Base-by-base conservation (phyloP, 2,113 vertebrate species). In the Nesoenas mayeri region DNA sequence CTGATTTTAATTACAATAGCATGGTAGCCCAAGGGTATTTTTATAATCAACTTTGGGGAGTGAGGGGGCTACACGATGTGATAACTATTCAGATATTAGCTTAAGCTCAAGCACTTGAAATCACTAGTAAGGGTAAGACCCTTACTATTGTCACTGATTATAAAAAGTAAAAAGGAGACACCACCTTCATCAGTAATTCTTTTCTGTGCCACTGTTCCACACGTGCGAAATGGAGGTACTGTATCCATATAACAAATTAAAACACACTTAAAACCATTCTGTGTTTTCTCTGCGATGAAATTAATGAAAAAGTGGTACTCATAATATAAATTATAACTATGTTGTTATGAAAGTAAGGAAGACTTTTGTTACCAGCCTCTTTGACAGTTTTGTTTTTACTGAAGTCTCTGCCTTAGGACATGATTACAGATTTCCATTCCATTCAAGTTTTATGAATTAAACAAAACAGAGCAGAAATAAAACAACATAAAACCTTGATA, bases 391-490 rank as follows among this genome's bases (percentile, higher is more conserved):
- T 91, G 36, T 92, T 87, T 89, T 44, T 75, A 53, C 74, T 82
- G 66, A 83, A 77, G 58, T 66, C 19, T 65, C 11, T 82, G 89
- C 93, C 93, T 91, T 75, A 94, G 89, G 84, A 82, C 28, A 89
- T 8, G 12, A 77, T 61, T 87, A 36, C 32, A 50, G 28, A 79
- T 94, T 93, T 82, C n/a, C 71, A 73, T 92, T 85, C 50, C 57
- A 19, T 36, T 87, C 28, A 54, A 26, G 19, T 93, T 94, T 88
- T 95, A 82, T 85, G 84, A 96, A 87, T 94, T 93, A 91, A 95
- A 72, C 65, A 93, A 92, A 83, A 64, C 54, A 78, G 80, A 94
- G 36, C 71, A 83, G 79, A 79, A 95, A n/a, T n/a, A 85, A 81
- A 95, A 66, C 48, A 91, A 67, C 14, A 64, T 25, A 91, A 95